Base-by-base conservation (phyloP, 2,888 invertebrate species). In the Plagiodera versicolora region DNA sequence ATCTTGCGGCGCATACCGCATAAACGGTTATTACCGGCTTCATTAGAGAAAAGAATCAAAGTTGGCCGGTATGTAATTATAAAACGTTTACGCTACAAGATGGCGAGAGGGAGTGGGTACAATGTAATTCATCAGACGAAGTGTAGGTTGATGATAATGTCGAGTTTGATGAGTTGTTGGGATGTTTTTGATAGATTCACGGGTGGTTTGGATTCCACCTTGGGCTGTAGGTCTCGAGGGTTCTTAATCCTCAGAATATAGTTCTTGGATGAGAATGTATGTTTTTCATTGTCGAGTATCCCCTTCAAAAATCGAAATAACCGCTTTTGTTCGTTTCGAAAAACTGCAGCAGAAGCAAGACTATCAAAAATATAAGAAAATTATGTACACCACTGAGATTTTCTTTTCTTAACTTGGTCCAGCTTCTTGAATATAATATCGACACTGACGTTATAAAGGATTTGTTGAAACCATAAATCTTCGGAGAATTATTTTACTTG, bases 21-120 rank as follows among this genome's bases (percentile, higher is more conserved):
- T 64, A 60, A 67, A 63, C 63, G 74, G 72, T 75, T 75, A 79
- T 79, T 79, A 80, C 71, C 71, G 67, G 71, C 72, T 78, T 78
- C 79, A 79, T 80, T 79, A 79, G 76, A 73, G 73, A 68, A 64
- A 59, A 68, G 71, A 77, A 78, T 79, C 78, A 79, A 80, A 80
- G 79, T 74, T 69, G 68, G 70, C 79, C 80, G 80, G 77, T 75
- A 73, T 79, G 76, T 80, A 80, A 80, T 80, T 80, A 80, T 80
- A 80, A 80, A 80, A 79, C 79, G 79, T 80, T 80, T 80, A 80
- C 77, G 72, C 74, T 71, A 72, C 69, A 71, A 71, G 72, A 71
- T 74, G 72, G 72, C 71, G 75, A 71, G 75, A 76, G 76, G 78
- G 78, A 76, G 79, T 77, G 74, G 73, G 75, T 70, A 74, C 75